Evolutionary conservation across 2,888 invertebrate genomes (phyloP).

Genomic region (Dione vanillae): DNA sequence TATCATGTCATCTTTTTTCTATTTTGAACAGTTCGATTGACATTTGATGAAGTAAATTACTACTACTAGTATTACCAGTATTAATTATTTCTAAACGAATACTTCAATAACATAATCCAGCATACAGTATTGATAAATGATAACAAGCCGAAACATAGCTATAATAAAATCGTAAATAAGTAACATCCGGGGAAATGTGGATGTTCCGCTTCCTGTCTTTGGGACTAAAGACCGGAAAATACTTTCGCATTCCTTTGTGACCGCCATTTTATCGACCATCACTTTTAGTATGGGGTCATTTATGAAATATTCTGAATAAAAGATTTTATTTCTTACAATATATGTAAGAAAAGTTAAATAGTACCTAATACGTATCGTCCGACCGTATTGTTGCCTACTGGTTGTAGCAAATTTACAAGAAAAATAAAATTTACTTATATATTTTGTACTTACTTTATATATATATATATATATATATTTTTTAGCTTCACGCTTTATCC

Average conservation of each 20-base stretch:
- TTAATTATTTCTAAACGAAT: too few species aligned
- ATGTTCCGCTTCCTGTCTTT: conserved; percentile 22
- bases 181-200: conserved; percentile 20
- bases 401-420: too few species aligned
- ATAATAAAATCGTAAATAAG: background rate
- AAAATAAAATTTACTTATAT: too few species aligned
- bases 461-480: too few species aligned
- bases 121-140: background rate
- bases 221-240: conserved; percentile 21
- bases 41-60: too few species aligned
- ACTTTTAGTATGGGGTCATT: background rate
- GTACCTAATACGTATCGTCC: too few species aligned
- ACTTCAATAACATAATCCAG: background rate
- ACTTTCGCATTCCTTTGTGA: conserved; percentile 11
- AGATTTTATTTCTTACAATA: background rate
- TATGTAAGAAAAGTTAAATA: background rate
- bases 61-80: too few species aligned
- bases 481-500: too few species aligned
- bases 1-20: too few species aligned
- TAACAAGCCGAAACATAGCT: background rate
- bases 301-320: background rate
- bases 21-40: too few species aligned
- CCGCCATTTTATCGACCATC: conserved; percentile 12
- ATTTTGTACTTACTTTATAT: too few species aligned
- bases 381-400: too few species aligned